Base-by-base conservation (phyloP, 2,888 invertebrate genomes). In the Sinhomidia bicolor region DNA sequence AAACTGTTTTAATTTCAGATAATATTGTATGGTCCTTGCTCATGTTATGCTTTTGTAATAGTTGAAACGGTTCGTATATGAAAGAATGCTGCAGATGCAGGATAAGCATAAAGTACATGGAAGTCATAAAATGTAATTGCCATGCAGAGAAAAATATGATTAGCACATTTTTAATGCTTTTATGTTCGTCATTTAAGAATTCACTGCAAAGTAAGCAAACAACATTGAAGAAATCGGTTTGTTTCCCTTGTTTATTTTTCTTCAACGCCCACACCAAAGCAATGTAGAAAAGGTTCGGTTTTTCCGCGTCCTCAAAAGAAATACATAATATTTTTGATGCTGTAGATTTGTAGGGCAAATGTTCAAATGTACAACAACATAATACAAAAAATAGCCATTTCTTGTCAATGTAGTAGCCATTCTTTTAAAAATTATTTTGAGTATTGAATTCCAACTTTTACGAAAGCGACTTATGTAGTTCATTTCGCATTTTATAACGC, bases 231-330 rank as follows among this genome's bases (percentile, higher is more conserved):
- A 57, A 79, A 60, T 36, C 36, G 36, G 57, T 79, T 62, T 54
- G 36, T 65, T 74, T 29, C 76, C 47, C 76, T 2, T 51, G 71
- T 83, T 83, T 83, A 71, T 83, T 71, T 82, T 71, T 84, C 57
- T 84, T 74, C 23, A 17, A 74, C 84, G 57, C 84, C 84, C 57
- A 84, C 84, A 44, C 84, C 7, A 23, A 74, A 54, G 82, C 20
- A 54, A 65, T 12, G 14, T 29, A 14, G 54, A 17, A 51, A 54
- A 10, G 29, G 83, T 54, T 83, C 36, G 17, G 71, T 36, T 6
- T 3, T 14, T 60, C 9, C 65, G 76, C 29, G 29, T 51, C 29
- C 17, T 51, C 29, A 71, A 47, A 74, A 74, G 29, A 44, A 29
- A 29, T 6, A 41, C 36, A 32, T 32, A n/a, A n/a, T n/a, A 65